Evolutionary conservation across 2,797 vertebrate species (phyloP), one percentile per base, ranked within the genome.

Genomic region (Aselliscus stoliczkanus): DNA sequence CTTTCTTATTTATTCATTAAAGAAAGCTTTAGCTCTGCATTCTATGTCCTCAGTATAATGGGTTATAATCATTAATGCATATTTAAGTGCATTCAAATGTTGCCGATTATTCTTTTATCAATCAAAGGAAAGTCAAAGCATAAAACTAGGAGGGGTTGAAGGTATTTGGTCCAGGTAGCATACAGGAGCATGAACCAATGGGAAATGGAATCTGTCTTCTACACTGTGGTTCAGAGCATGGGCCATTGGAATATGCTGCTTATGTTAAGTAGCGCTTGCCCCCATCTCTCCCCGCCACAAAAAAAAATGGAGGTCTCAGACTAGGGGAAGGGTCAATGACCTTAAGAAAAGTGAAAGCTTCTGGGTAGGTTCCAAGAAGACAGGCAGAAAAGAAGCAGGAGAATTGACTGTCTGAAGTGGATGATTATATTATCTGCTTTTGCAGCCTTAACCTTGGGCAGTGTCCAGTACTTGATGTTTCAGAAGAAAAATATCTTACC

Each of bases 51-150:
- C 67, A 25, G 18, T 62, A 87, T 70, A 96, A 23, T 44, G 17
- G 14, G 10, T 52, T 75, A 31, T 80, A 42, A 75, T 87, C 77
- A 93, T 58, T 90, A 81, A 92, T 88, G 42, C 15, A 81, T 44
- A 83, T 76, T 52, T 73, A 73, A 91, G 42, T 88, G 29, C 12
- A 85, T 69, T 88, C 84, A 67, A 56, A 69, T 88, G n/a, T 95
- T 87, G 29, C 15, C 42, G 60, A 18, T 97, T 92, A 84, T 84
- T 97, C 58, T 92, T 7, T 87, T 95, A 88, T 12, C 47, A 93
- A 54, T 70, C 21, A 81, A 77, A 87, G 58, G 14, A 75, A 90
- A 96, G 81, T 54, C n/a, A 76, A 88, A 93, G 21, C 18, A 90
- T 80, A 42, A 81, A 25, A 72, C 3, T 58, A 92, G 75, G 50